Percentiles rank a stretch among this genome's conserved stretches.
phyloP scores from a whole-genome alignment of 2,888 invertebrate species.

The Pachycephus smyrnensis region DNA sequence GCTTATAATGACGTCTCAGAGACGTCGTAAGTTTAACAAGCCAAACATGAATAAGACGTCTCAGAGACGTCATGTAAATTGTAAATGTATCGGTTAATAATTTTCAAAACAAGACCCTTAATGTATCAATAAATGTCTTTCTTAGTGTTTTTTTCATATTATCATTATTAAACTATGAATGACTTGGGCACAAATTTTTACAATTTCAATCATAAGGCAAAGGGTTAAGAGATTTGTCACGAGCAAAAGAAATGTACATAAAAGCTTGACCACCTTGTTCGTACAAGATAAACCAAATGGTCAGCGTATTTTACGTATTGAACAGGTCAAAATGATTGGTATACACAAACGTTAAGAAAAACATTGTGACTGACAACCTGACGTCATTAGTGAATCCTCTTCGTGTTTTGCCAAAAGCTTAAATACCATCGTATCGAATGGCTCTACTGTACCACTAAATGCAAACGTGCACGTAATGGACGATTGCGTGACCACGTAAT shows the following conservation, averaged over 20 bases:
- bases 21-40: too few relatives aligned
- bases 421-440: background rate
- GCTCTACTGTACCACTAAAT: background rate
- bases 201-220: too few relatives aligned
- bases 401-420: background rate
- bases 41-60: too few relatives aligned
- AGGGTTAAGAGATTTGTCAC: background rate
- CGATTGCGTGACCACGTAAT: background rate
- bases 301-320: background rate
- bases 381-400: background rate
- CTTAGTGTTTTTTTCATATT: too few relatives aligned
- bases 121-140: too few relatives aligned
- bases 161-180: too few relatives aligned
- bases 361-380: background rate
- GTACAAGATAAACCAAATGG: background rate
- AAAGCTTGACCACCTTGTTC: background rate
- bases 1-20: too few relatives aligned
- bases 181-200: too few relatives aligned
- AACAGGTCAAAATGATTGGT: background rate
- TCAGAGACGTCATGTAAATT: too few relatives aligned
- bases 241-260: background rate
- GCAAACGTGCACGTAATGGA: background rate
- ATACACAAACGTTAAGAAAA: background rate
- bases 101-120: too few relatives aligned
- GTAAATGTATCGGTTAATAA: too few relatives aligned